These are phyloP conservation scores for Eupristina koningsbergeri DNA, from an alignment of 1,140 invertebrate genomes.

Conservation along the genomic window DNA sequence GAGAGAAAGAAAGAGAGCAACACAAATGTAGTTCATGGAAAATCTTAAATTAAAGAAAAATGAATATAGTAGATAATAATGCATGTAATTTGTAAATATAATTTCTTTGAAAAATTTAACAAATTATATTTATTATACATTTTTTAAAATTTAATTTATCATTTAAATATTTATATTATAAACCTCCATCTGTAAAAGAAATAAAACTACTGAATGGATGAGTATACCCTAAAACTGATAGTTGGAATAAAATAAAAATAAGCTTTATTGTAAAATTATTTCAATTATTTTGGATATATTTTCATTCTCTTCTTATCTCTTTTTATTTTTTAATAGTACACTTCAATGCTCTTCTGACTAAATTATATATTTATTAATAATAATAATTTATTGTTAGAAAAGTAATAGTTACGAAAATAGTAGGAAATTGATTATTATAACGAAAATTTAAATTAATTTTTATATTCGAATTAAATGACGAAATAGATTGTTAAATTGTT, in stretches of 20 bases:
- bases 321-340: neutral
- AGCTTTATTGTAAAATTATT: slow-evolving; percentile 2
- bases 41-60: too few species aligned
- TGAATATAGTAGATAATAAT: neutral
- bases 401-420: neutral
- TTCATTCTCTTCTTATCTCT: neutral
- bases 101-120: too few species aligned
- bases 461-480: neutral
- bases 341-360: too few species aligned
- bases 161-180: too few species aligned
- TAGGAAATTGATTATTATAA: neutral
- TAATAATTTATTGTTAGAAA: too few species aligned
- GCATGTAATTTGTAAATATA: neutral
- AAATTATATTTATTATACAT: too few species aligned
- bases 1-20: neutral
- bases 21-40: too few species aligned
- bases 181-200: neutral
- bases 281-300: neutral
- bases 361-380: too few species aligned
- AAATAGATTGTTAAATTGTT: neutral
- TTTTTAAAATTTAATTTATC: neutral
- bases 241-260: neutral
- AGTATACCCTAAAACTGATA: neutral
- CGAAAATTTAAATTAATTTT: neutral
- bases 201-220: neutral